Evolutionary conservation across 35 echinoderm and acorn worm genomes (phyloP), one percentile per base, ranked within the genome.

Genomic region (Chiridota heheva): DNA sequence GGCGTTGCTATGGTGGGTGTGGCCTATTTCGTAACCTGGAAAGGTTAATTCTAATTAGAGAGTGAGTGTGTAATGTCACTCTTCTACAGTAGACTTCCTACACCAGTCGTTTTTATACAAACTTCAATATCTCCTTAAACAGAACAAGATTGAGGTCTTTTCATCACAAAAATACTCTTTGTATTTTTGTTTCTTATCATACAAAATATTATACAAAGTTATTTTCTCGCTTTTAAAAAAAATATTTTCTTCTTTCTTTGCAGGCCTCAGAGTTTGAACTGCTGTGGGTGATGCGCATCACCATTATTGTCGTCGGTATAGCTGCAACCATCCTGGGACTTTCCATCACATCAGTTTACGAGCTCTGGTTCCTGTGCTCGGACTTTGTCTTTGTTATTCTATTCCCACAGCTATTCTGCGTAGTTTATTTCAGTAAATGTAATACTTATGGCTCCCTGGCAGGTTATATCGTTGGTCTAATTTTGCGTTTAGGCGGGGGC

Each of bases 351-450:
- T 91, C 95, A 13, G 89, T 98, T 41, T 98, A 98, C 29, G 95
- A 61, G 16, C 89, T 98, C 13, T 98, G 95, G 95, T 98, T 88
- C 64, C 81, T 98, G 31, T 98, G 95, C 66, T 91, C 95, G 8
- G 95, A 98, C 62, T 98, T 98, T 75, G 95, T 98, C 66, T 98
- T 82, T 35, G 95, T 98, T 8, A 81, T 98, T 8, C 67, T 98
- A 28, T 98, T 98, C 46, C 95, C 95, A 8, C 95, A 98, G 43
- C 80, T 98, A 29, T 98, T 98, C 57, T 98, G 95, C 30, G 89
- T 98, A 1, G 79, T 98, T 13, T 98, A 98, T 58, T 98, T 98
- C 67, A 35, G 38, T 22, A 78, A 69, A 55, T 91, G 89, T 57
- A 98, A 98, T 69, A 91, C 89, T 8, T 98, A 98, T 17, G 95